Evolutionary conservation across 2,888 invertebrate species (phyloP).

Genomic region (Heliconius ismenius): DNA sequence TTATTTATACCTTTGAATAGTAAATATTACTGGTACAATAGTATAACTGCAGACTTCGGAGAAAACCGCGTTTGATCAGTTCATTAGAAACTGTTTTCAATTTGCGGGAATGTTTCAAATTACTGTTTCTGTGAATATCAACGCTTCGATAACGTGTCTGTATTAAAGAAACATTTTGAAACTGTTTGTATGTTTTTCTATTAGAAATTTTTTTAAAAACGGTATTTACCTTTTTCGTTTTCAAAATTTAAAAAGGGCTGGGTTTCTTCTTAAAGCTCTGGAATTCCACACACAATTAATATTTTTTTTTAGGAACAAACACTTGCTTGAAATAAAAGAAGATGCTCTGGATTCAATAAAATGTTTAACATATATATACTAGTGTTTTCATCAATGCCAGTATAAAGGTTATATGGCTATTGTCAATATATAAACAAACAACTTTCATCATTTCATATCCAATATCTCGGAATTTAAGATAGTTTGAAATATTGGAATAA

Average conservation of each 20-base stretch:
- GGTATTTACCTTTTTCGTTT: no score
- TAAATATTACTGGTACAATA: conserved; percentile 3
- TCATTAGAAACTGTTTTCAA: conserved; percentile 32
- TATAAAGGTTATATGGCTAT: not conserved
- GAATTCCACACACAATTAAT: no score
- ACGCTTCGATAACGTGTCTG: conserved; percentile 13
- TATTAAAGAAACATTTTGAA: not conserved
- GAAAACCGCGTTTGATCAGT: conserved; percentile 24
- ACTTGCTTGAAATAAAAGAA: no score
- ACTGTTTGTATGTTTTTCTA: not conserved
- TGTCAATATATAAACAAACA: not conserved
- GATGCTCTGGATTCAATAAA: no score
- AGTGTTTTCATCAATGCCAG: no score
- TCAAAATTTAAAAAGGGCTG: no score
- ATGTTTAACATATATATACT: no score
- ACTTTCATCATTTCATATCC: not conserved
- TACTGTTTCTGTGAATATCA: conserved; percentile 31
- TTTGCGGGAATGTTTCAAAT: conserved; percentile 34
- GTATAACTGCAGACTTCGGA: conserved; percentile 14
- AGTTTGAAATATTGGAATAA: conserved; percentile 8
- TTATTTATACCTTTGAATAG: not conserved
- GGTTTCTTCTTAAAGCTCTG: no score
- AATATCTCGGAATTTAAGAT: conserved; percentile 4
- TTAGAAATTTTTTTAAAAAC: no score
- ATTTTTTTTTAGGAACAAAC: no score